Percentiles rank a stretch among this genome's conserved stretches.
phyloP scores from a whole-genome alignment of 2,888 invertebrate species.

The Parnassius mnemosyne region DNA sequence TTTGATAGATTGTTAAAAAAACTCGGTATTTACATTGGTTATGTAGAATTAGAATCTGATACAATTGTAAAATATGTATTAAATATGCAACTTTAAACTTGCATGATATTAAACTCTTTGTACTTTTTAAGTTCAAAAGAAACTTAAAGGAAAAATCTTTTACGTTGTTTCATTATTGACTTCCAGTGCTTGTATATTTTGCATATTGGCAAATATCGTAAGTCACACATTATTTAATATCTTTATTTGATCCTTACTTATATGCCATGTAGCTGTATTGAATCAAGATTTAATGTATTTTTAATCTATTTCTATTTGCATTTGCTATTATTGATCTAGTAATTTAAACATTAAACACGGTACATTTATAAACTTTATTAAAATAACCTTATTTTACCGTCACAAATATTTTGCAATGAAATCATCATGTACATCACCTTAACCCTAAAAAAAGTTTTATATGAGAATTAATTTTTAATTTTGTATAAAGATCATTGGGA shows the following conservation, averaged over 20 bases:
- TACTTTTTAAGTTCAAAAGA: constrained; percentile 38
- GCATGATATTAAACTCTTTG: constrained; percentile 45
- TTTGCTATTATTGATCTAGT: not conserved
- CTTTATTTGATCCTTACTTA: not conserved
- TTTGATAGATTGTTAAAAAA: constrained; percentile 29
- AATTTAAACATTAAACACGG: too few relatives aligned
- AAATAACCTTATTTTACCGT: too few relatives aligned
- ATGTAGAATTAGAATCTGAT: constrained; percentile 40
- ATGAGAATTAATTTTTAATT: not conserved
- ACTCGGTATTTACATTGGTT: constrained; percentile 35
- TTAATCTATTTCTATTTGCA: constrained; percentile 7
- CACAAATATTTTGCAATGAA: too few relatives aligned
- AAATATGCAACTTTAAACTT: constrained; percentile 51
- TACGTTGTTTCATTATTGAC: constrained; percentile 39
- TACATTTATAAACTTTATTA: too few relatives aligned
- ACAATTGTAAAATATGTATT: constrained; percentile 39
- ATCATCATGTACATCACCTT: too few relatives aligned
- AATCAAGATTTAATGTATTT: constrained; percentile 9
- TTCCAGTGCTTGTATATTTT: constrained; percentile 61
- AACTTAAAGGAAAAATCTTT: constrained; percentile 32
- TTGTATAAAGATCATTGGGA: not conserved
- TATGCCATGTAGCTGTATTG: constrained; percentile 4
- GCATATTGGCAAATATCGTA: constrained; percentile 50
- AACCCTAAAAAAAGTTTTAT: too few relatives aligned
- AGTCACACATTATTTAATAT: not conserved